Conservation (phyloP, 2,113 vertebrate species). For the Lamprologus ornatipinnis region DNA sequence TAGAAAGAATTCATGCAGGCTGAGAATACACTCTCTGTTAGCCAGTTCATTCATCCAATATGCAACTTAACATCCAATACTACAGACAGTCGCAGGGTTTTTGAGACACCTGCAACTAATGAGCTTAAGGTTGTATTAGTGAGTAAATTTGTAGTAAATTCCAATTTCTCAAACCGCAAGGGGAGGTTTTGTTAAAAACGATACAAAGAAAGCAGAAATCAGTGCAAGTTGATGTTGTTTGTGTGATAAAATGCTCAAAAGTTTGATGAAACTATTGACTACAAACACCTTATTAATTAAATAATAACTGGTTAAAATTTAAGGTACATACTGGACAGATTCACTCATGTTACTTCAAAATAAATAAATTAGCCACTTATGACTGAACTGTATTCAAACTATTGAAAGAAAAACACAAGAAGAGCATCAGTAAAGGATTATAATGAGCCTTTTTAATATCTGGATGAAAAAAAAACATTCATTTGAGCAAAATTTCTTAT, state of each 20-base stretch:
- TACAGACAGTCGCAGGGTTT: background rate
- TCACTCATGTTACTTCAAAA: background rate
- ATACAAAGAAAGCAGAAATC: background rate
- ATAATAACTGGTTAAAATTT: background rate
- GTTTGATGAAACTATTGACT: background rate
- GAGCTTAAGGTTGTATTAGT: background rate
- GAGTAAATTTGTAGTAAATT: background rate
- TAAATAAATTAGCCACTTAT: background rate
- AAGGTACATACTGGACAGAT: background rate
- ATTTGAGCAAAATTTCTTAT: background rate
- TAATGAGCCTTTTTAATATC: background rate
- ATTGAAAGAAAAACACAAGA: background rate
- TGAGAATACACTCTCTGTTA: background rate
- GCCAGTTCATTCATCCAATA: background rate
- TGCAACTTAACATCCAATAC: background rate
- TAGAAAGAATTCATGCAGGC: background rate
- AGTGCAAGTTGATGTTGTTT: background rate
- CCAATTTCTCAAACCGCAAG: accelerated
- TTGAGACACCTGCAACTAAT: background rate
- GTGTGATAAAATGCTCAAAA: background rate
- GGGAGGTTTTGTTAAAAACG: background rate
- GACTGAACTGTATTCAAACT: background rate
- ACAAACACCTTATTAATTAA: background rate
- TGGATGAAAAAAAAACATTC: accelerated
- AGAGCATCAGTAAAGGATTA: background rate